Percentiles rank a stretch among this genome's conserved stretches.
phyloP scores from a whole-genome alignment of 2,797 vertebrate species.

The Erithacus rubecula region DNA sequence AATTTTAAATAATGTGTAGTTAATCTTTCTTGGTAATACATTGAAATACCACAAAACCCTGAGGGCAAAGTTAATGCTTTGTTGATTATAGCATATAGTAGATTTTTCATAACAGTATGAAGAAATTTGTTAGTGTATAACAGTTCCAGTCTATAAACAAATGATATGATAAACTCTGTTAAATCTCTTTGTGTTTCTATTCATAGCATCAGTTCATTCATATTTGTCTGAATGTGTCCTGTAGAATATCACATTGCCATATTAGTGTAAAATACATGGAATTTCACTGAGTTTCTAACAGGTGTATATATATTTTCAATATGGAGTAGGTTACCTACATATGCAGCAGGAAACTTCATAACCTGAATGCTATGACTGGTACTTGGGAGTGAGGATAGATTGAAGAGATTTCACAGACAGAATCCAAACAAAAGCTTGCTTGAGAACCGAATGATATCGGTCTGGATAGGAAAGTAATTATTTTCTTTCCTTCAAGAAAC shows the following conservation, averaged over 20 bases:
- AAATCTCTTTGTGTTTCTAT: not conserved
- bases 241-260: not conserved
- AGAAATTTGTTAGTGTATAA: not conserved
- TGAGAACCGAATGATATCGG: not conserved
- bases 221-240: not conserved
- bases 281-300: not conserved
- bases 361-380: not conserved
- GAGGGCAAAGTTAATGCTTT: not conserved
- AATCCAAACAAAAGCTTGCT: not conserved
- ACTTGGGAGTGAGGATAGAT: not conserved
- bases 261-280: not conserved
- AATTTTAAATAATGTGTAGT: slow-evolving; percentile 11
- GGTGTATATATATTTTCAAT: not conserved
- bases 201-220: not conserved
- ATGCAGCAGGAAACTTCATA: not conserved
- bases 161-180: not conserved
- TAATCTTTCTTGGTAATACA: slow-evolving; percentile 6
- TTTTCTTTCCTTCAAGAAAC: not conserved
- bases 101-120: slow-evolving; percentile 28
- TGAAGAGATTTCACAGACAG: not conserved
- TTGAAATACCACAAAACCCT: not conserved
- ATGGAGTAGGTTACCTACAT: not conserved
- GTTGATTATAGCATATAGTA: not conserved
- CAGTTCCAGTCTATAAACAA: not conserved
- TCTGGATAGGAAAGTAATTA: not conserved